These are phyloP conservation scores for human (Homo sapiens) DNA, from an alignment of 2,113 vertebrate species.

Conservation along the genomic window GRCh38 chr2:69459001-69459500, in stretches of 20 bases:
- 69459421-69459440: no score
- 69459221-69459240: background rate
- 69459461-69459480: no score
- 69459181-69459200: background rate
- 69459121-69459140: background rate
- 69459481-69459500: no score
- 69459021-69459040: background rate
- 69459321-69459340: no score
- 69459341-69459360: no score
- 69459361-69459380: no score
- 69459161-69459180: background rate
- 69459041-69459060: background rate
- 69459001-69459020: background rate
- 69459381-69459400: no score
- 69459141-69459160: background rate
- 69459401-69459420: no score
- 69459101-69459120: background rate
- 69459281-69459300: no score
- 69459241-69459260: background rate
- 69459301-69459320: no score
- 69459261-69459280: no score
- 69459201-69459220: background rate
- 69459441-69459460: no score
- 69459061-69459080: background rate
- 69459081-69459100: slow-evolving; percentile 10